Base-by-base conservation (phyloP, 2,888 invertebrate species). In the Scaptomyza flava region DNA sequence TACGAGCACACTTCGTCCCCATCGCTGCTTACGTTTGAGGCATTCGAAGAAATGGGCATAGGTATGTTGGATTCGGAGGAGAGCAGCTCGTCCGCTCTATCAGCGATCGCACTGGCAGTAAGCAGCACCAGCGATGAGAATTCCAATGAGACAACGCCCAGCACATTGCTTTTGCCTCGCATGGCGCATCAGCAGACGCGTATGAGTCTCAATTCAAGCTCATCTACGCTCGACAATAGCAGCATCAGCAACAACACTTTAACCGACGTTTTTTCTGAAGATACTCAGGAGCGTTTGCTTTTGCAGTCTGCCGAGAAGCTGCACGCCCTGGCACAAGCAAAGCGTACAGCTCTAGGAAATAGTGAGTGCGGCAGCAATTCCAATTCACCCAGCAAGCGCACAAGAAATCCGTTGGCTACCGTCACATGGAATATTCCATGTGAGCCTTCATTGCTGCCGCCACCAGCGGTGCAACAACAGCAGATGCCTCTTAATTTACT, bases 1-100 rank as follows among this genome's bases (percentile, higher is more conserved):
- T 72, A 72, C 81, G 85, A 87, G 33, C 72, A 81, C 68, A 63
- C 83, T n/a, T 87, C 87, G 11, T 86, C 85, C 6, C 85, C 85
- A 7, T 83, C 85, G 2, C 74, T 67, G 46, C 74, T 86, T 1
- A 81, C 87, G 4, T 77, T 46, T 60, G 87, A 86, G 53, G 67
- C 75, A 45, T 83, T 91, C 31, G 89, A 93, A 74, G 94, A 94
- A 78, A 93, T 94, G 93, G 95, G 95, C 46, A 93, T 95, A 20
- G 93, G 93, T 23, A 93, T 94, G 92, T 88, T 95, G 51, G 93
- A 93, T 54, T 93, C 93, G 11, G 93, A 93, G 68, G 93, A 93
- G 65, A 90, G 91, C 52, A 91, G 91, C 11, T 92, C 92, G 0
- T 91, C 91, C 1, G 81, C 77, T 6, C 72, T 86, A 14, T 87